Conservation (phyloP, 2,888 invertebrate species). For the Tachina fera region DNA sequence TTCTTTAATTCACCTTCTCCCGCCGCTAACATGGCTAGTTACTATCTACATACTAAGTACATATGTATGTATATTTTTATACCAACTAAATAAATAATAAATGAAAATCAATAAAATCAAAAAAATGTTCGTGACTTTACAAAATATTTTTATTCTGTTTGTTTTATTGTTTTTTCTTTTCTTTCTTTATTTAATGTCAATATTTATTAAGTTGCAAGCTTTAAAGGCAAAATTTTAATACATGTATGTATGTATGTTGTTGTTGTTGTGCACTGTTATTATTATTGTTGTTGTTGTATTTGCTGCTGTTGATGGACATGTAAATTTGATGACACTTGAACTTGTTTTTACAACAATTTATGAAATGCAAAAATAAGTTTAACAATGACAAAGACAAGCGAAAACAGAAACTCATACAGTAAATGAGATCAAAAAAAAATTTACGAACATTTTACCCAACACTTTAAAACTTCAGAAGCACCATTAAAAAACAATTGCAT, state of each 20-base stretch:
- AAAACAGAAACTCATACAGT: background rate
- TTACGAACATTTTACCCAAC: too few species aligned
- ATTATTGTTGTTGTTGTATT: background rate
- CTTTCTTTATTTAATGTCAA: background rate
- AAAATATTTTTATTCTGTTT: background rate
- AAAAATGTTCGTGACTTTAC: background rate
- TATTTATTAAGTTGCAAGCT: conserved; percentile 5
- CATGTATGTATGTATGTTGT: background rate
- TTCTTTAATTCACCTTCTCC: background rate
- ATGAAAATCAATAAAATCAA: conserved; percentile 28
- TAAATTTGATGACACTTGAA: conserved; percentile 53
- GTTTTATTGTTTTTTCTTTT: background rate
- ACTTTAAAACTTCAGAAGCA: too few species aligned
- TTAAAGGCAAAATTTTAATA: conserved; percentile 33
- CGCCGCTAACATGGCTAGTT: too few species aligned
- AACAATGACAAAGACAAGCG: conserved; percentile 1
- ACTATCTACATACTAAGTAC: background rate
- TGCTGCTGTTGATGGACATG: conserved; percentile 13
- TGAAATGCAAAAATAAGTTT: background rate
- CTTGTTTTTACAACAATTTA: background rate
- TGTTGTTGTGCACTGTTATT: background rate
- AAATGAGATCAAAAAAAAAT: conserved; percentile 23
- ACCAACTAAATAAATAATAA: conserved; percentile 28
- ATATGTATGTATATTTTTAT: conserved; percentile 19
- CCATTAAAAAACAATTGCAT: background rate